Evolutionary conservation across 2,888 invertebrate species (phyloP), one percentile per base, ranked within the genome.

Genomic region (Cheilosia scutellata): DNA sequence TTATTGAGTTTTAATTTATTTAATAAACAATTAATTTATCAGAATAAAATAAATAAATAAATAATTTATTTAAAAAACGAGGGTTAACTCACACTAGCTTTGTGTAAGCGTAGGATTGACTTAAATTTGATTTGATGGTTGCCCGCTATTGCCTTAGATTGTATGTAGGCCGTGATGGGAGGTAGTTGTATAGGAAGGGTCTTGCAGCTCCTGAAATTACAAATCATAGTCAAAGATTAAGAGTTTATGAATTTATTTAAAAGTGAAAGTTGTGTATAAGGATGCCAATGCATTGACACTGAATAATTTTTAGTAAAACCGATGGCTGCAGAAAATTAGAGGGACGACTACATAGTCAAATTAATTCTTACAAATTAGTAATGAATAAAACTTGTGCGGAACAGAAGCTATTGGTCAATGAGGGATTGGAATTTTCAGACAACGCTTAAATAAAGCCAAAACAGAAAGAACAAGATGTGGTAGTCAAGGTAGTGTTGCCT

Each of bases 171-270:
- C 72, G 53, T 2, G 82, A 47, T 1, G 82, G 82, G 31, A 63
- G 13, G 51, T 86, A 86, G 13, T 82, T 82, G 31, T 86, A 86
- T 20, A 86, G 25, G 33, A 86, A 86, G 16, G 86, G 86, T 58
- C 33, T 60, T 5, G 82, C 68, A 31, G 86, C 86, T 42, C 86
- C 86, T 86, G 20, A 25, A 31, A 25, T 29, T 31, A 49, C 44
- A 16, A 49, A 53, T 11, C 20, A 11, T 25, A 37, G 20, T 25
- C 11, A 13, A 1, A n/a, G 6, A 0, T 53, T 29, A 31, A 13
- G 37, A 33, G 2, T 47, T 47, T 1, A 0, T 6, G 4, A n/a
- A 5, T 4, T 42, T 42, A n/a, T 13, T 42, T 2, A 3, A 9
- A 37, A 9, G 4, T 37, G 3, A 11, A 9, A 37, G 33, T 11